Evolutionary conservation across 2,113 vertebrate genomes (phyloP).

Genomic region (Fregetta grallaria): DNA sequence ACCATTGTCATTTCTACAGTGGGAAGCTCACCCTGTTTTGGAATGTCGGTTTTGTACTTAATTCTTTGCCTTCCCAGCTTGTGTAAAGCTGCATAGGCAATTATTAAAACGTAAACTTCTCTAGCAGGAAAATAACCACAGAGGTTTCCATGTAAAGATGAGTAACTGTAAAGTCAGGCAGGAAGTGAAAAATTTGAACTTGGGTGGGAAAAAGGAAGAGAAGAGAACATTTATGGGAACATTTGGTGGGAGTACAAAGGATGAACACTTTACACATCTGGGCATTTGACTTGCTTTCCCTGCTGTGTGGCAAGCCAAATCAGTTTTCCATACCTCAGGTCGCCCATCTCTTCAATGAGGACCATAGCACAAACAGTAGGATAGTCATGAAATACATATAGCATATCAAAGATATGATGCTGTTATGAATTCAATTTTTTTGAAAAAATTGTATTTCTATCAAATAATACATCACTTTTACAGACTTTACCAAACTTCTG

Average conservation of each 20-base stretch:
- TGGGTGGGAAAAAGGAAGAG: neutral
- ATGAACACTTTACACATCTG: neutral
- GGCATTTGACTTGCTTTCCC: neutral
- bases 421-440: neutral
- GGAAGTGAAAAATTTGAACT: neutral
- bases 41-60: conserved; percentile 17
- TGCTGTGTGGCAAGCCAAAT: neutral
- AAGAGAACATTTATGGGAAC: neutral
- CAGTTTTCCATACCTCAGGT: neutral
- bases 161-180: neutral
- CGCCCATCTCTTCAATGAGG: neutral
- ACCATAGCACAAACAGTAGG: neutral
- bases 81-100: neutral
- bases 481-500: neutral
- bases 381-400: neutral
- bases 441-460: neutral
- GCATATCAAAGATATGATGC: neutral
- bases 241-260: neutral
- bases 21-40: neutral
- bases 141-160: neutral
- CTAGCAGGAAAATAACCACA: neutral
- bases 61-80: neutral
- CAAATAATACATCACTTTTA: neutral
- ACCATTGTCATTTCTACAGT: conserved; percentile 2
- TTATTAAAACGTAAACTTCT: neutral